phyloP scores from a whole-genome alignment of 1,140 invertebrate species.

The Aphaenogaster rudis region DNA sequence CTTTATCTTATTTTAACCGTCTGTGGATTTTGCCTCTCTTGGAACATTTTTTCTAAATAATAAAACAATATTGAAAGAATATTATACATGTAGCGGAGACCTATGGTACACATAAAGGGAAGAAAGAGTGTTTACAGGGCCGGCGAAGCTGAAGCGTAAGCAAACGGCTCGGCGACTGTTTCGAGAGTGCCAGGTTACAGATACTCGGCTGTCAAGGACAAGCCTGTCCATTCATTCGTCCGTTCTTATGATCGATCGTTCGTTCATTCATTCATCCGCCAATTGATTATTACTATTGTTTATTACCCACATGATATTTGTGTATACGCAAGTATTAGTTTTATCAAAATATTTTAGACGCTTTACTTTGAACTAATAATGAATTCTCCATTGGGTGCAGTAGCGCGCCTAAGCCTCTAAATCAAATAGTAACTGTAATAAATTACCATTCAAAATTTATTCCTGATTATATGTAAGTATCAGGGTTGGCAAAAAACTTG shows the following conservation, averaged over 20 bases:
- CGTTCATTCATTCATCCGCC: slow-evolving; percentile 51
- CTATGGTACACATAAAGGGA: slow-evolving; percentile 30
- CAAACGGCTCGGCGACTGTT: slow-evolving; percentile 54
- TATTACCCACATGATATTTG: neutral
- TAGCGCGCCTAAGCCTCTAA: neutral
- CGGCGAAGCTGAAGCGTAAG: slow-evolving; percentile 54
- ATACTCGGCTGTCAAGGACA: slow-evolving; percentile 69
- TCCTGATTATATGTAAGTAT: neutral
- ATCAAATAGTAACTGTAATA: neutral
- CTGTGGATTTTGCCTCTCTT: neutral
- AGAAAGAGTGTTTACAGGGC: slow-evolving; percentile 64
- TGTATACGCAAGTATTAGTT: neutral
- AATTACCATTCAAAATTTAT: neutral
- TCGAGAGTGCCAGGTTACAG: slow-evolving; percentile 71
- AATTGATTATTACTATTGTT: slow-evolving; percentile 37
- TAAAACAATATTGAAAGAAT: neutral
- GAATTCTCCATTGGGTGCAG: neutral
- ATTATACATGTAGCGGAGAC: neutral
- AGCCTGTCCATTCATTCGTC: slow-evolving; percentile 72
- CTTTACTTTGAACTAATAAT: neutral
- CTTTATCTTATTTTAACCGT: neutral
- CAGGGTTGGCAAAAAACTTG: too few relatives aligned
- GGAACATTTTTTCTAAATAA: neutral
- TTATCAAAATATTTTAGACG: neutral
- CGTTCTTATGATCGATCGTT: slow-evolving; percentile 56